Base-by-base conservation (phyloP, 2,888 invertebrate genomes). In the Cosmia trapezina region DNA sequence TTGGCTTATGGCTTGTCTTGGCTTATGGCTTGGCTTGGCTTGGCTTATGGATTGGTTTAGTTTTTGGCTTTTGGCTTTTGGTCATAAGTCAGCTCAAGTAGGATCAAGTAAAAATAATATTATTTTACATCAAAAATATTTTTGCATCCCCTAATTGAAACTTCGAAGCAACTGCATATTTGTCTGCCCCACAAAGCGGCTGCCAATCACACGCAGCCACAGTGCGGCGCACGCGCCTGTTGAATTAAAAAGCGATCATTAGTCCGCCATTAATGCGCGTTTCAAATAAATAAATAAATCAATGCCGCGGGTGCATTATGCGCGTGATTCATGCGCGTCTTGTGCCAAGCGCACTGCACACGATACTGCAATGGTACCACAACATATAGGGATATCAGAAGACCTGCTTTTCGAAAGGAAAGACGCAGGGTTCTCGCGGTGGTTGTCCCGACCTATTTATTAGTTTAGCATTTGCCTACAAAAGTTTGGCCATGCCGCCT, bases 331-430 rank as follows among this genome's bases (percentile, higher is more conserved):
- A 84, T 84, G 70, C 68, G 57, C 70, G 41, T 84, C 68, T 81
- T 62, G 76, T 85, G 83, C 85, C 85, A 85, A 83, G 28, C 69
- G 51, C 63, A 67, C 66, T 83, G 83, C 85, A 85, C 78, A 83
- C 83, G 79, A 82, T 78, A 78, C 73, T 83, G 68, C 78, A 64
- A 65, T 33, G 64, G 69, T 49, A 43, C 19, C 33, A 56, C 37
- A 19, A 37, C 7, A 17, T 54, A 5, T 6, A 4, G 8, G 45
- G 2, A 11, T 19, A n/a, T 1, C 68, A 83, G 70, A 65, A 81
- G 61, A 17, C 17, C 0, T 33, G 51, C 11, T 63, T 43, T 43
- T 19, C 9, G 12, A 57, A n/a, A n/a, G 12, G 37, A 59, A 59
- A 37, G 4, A 59, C n/a, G 19, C 37, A 37, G 4, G 37, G 37